Evolutionary conservation across 1,140 invertebrate species (phyloP).

Genomic region (Pseudachorutes palmiensis): DNA sequence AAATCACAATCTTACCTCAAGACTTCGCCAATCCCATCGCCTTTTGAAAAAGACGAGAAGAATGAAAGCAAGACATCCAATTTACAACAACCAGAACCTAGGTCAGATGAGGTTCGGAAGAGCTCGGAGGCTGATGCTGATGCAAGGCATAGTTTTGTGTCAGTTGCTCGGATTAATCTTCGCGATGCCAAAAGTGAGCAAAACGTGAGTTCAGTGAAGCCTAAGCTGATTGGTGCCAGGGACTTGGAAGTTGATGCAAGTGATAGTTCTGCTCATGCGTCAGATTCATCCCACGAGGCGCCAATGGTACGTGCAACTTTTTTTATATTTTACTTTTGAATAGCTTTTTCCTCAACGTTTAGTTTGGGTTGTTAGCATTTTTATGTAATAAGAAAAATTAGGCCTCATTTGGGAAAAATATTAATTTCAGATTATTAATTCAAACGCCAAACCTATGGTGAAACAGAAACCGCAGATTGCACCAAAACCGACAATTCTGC

Average conservation of each 20-base stretch:
- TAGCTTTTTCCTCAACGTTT: too few species aligned
- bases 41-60: constrained; percentile 32
- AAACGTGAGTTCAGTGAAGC: constrained; percentile 26
- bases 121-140: neutral
- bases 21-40: constrained; percentile 34
- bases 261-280: neutral
- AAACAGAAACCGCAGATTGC: constrained; percentile 15
- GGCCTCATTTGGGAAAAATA: too few species aligned
- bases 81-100: constrained; percentile 27
- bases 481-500: constrained; percentile 35
- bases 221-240: neutral
- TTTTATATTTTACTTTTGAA: too few species aligned
- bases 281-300: neutral
- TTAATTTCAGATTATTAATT: too few species aligned
- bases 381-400: too few species aligned
- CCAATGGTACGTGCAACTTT: too few species aligned
- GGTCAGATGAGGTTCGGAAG: constrained; percentile 16
- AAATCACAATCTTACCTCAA: constrained; percentile 27
- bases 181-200: constrained; percentile 38
- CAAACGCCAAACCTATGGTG: neutral
- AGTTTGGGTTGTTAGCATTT: too few species aligned
- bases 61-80: constrained; percentile 20
- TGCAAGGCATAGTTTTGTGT: constrained; percentile 45
- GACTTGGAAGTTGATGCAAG: neutral
- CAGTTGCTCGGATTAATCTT: constrained; percentile 52